These are phyloP conservation scores for Zaprionus nigranus DNA, from an alignment of 1,140 invertebrate species.

Conservation along the genomic window DNA sequence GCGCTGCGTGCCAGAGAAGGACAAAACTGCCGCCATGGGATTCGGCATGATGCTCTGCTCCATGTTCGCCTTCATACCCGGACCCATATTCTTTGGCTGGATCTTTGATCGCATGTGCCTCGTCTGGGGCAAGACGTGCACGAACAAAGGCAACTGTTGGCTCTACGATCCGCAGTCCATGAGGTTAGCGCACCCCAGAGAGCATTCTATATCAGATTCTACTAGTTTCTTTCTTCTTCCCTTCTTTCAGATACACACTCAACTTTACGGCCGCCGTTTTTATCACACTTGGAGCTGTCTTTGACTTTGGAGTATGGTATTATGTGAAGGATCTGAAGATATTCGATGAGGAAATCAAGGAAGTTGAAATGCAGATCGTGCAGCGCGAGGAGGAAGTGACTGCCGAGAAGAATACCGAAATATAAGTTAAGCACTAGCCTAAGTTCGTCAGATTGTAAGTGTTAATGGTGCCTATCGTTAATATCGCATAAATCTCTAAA, in stretches of 20 bases:
- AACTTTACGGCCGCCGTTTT: conserved; percentile 89
- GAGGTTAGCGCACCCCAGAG: conserved; percentile 84
- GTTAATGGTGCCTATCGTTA: conserved; percentile 25
- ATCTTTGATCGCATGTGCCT: conserved; percentile 89
- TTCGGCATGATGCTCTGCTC: conserved; percentile 88
- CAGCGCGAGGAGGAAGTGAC: conserved; percentile 74
- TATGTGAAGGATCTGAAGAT: conserved; percentile 89
- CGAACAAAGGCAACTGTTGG: conserved; percentile 90
- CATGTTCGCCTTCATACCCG: conserved; percentile 89
- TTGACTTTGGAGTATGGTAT: conserved; percentile 89
- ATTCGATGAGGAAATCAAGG: conserved; percentile 88
- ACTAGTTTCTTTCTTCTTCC: not conserved
- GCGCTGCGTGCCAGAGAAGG: conserved; percentile 89
- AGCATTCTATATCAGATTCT: not conserved
- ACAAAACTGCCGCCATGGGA: conserved; percentile 90
- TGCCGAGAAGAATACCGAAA: conserved; percentile 80
- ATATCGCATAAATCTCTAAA: conserved; percentile 15
- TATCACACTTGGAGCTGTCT: conserved; percentile 87
- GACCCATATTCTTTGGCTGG: conserved; percentile 90
- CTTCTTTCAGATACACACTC: conserved; percentile 85
- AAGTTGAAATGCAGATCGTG: conserved; percentile 80
- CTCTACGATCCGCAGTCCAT: conserved; percentile 88
- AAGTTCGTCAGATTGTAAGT: conserved; percentile 29
- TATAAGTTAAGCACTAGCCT: conserved; percentile 57
- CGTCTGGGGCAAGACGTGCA: conserved; percentile 91